Conservation (phyloP, 2,888 invertebrate species). For the Melanophora roralis region DNA sequence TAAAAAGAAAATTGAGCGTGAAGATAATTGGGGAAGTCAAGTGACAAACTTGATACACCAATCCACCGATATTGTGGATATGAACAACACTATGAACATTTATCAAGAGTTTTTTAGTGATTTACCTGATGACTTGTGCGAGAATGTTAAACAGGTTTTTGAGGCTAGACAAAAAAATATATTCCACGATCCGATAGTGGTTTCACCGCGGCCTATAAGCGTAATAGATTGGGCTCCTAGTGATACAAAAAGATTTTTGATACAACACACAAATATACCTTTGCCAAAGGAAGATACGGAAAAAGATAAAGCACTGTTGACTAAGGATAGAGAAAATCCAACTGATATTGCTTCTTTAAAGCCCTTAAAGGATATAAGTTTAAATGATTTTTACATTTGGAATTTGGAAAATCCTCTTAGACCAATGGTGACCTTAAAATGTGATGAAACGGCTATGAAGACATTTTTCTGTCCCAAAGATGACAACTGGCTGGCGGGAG, state of each 20-base stretch:
- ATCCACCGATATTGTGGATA: conserved; percentile 71
- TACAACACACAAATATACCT: conserved; percentile 65
- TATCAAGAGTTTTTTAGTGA: conserved; percentile 86
- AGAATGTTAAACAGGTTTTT: conserved; percentile 79
- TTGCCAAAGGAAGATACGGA: background rate
- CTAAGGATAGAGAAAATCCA: background rate
- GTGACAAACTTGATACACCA: conserved; percentile 74
- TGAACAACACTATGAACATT: conserved; percentile 89
- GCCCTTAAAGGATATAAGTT: background rate
- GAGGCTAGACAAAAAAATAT: conserved; percentile 82
- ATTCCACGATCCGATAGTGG: conserved; percentile 80
- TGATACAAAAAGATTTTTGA: conserved; percentile 71
- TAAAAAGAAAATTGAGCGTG: conserved; percentile 87
- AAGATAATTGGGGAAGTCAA: conserved; percentile 84
- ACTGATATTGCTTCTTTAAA: background rate
- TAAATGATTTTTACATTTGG: conserved; percentile 72
- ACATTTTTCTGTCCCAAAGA: conserved; percentile 93
- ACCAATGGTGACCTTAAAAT: conserved; percentile 84
- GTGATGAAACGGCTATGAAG: conserved; percentile 84
- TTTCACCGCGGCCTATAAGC: conserved; percentile 77
- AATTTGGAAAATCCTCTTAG: conserved; percentile 76
- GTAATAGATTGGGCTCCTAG: conserved; percentile 84
- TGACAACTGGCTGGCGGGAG: conserved; percentile 84
- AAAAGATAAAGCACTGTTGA: background rate
- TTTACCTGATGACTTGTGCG: conserved; percentile 75